Conservation (phyloP, 2,113 vertebrate genomes). For the Toxotes chatareus region DNA sequence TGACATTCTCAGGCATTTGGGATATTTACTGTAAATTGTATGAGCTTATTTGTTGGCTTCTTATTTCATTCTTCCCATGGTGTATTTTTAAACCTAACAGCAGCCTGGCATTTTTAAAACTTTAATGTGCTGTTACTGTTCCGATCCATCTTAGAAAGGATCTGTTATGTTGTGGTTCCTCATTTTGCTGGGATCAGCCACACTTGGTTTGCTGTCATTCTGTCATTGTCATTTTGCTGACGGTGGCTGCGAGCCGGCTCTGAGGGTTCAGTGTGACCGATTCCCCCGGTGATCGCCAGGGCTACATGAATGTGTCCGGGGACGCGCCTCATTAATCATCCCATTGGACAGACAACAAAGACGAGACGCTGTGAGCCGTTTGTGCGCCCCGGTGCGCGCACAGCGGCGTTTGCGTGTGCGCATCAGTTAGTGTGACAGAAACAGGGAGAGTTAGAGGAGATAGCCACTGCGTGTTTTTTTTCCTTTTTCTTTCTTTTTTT, state of each 20-base stretch:
- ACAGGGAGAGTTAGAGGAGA: not conserved
- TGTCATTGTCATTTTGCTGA: slow-evolving; percentile 47
- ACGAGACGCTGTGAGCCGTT: slow-evolving; percentile 20
- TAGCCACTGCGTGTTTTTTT: not conserved
- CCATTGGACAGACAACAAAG: slow-evolving; percentile 59
- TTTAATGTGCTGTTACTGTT: not conserved
- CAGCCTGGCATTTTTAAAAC: not conserved
- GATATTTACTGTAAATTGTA: not conserved
- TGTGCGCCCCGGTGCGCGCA: not conserved
- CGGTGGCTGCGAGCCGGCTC: slow-evolving; percentile 33
- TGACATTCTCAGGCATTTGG: not conserved
- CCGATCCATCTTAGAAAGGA: not conserved
- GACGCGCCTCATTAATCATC: slow-evolving; percentile 78
- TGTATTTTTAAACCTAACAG: not conserved
- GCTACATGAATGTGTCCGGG: slow-evolving; percentile 70
- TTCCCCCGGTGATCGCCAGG: slow-evolving; percentile 57
- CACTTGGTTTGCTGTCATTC: slow-evolving; percentile 24
- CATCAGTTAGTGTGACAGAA: not conserved
- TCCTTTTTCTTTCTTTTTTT: slow-evolving; percentile 11
- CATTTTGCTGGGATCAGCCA: slow-evolving; percentile 13
- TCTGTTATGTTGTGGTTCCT: not conserved
- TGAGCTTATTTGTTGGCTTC: not conserved
- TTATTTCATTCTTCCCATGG: not conserved
- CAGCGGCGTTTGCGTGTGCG: slow-evolving; percentile 4
- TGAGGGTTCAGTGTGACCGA: slow-evolving; percentile 51